phyloP scores from a whole-genome alignment of 2,797 vertebrate species.

The Chromobotia macracanthus region DNA sequence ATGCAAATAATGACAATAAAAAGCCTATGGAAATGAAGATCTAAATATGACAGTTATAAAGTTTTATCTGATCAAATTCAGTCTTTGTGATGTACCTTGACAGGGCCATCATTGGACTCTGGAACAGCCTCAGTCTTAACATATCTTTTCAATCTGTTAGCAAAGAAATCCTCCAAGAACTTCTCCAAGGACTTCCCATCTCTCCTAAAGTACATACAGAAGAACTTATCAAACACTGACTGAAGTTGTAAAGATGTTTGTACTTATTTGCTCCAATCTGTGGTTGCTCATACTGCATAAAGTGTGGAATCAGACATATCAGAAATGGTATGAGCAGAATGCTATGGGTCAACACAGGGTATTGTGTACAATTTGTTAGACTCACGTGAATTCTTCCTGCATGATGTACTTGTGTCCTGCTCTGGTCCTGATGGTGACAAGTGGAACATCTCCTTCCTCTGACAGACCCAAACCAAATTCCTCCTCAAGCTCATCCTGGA shows the following conservation, averaged over 20 bases:
- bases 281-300: background rate
- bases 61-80: background rate
- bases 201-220: conserved; percentile 48
- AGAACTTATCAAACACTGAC: background rate
- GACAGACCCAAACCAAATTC: conserved; percentile 61
- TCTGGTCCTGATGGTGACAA: conserved; percentile 61
- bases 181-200: conserved; percentile 73
- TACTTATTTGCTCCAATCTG: background rate
- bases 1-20: too few relatives aligned
- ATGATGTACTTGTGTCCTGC: conserved; percentile 67
- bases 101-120: conserved; percentile 71
- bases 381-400: conserved; percentile 69
- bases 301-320: background rate
- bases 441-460: conserved; percentile 58
- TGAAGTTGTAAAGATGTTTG: background rate
- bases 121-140: conserved; percentile 77
- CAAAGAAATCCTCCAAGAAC: conserved; percentile 78
- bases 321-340: background rate
- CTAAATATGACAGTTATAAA: background rate
- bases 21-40: too few relatives aligned
- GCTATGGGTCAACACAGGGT: background rate
- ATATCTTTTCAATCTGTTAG: conserved; percentile 74
- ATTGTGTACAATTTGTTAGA: too few relatives aligned
- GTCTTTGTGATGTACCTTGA: conserved; percentile 68
- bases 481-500: conserved; percentile 65